Base-by-base conservation (phyloP, 2,797 vertebrate genomes). In the Neosilurus hyrtlii region DNA sequence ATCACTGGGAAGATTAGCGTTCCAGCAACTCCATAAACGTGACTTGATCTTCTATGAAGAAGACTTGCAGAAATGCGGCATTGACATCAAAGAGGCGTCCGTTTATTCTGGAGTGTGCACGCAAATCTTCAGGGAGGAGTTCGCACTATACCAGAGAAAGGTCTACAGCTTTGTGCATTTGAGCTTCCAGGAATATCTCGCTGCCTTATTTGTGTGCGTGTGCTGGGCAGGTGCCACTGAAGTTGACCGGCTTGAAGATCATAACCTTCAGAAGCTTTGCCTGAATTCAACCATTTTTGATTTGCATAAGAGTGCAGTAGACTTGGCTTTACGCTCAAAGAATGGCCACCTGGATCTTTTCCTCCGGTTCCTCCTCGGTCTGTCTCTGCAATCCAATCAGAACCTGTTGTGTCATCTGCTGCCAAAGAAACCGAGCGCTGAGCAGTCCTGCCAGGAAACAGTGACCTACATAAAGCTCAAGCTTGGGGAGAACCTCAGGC, bases 71-170 rank as follows among this genome's bases (percentile, higher is more conserved):
- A 83, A 83, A 20, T 88, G 88, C 80, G 85, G 83, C 66, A 86
- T 87, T 66, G 86, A 87, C 30, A 61, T 88, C 74, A 85, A 79
- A 57, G 82, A 88, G 72, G 85, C 83, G 1, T 84, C 84, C 1
- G 56, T 89, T 37, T 89, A 87, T 77, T 88, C 85, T 24, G 86
- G 88, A 54, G 37, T 86, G n/a, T 89, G 84, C 79, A 87, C 86
- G 4, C 78, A 89, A 78, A 87, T 88, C 78, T 88, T 89, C 81
- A 74, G 52, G 65, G 85, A 88, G 67, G 85, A 88, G 24, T 30
- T 30, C 26, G 26, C 52, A 16, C 61, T 86, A 16, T 84, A 61
- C 66, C 70, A 74, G 65, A 81, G 67, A 16, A 88, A 86, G 66
- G 83, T 89, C 57, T 89, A 82, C 80, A 80, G 84, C 83, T 89